Conservation (phyloP, 2,113 vertebrate genomes). For the Tylochromis polylepis region DNA sequence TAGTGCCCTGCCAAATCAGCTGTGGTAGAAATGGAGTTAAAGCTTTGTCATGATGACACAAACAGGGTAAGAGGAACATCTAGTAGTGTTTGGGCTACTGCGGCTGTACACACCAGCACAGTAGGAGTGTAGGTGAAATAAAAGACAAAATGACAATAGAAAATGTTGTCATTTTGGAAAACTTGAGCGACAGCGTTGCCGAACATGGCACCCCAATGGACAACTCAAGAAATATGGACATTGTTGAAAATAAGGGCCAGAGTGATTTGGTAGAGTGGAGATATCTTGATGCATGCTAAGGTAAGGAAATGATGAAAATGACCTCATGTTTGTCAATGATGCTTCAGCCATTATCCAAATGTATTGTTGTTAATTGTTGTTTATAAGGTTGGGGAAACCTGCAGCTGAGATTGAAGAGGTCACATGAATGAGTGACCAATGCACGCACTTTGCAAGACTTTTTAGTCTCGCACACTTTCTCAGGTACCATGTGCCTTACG, state of each 20-base stretch:
- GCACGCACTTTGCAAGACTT: too few species aligned
- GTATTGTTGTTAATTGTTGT: too few species aligned
- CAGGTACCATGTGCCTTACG: too few species aligned
- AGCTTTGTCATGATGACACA: neutral
- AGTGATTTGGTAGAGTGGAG: neutral
- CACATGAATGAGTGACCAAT: too few species aligned
- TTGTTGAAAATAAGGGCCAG: neutral
- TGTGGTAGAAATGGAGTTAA: neutral
- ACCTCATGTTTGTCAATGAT: too few species aligned
- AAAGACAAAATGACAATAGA: neutral
- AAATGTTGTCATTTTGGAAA: neutral
- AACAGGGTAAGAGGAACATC: neutral
- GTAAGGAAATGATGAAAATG: too few species aligned
- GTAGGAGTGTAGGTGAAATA: neutral
- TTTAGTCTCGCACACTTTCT: too few species aligned
- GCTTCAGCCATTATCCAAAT: too few species aligned
- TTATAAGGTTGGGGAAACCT: too few species aligned
- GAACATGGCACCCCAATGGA: neutral
- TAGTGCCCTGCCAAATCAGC: neutral
- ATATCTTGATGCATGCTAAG: neutral
- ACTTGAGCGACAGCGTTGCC: neutral
- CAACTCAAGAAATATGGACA: neutral
- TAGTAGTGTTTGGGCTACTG: neutral
- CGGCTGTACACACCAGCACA: neutral
- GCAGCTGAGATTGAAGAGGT: too few species aligned